These are phyloP conservation scores for Sebastes vulpes DNA, from an alignment of 2,797 vertebrate species.

Conservation along the genomic window DNA sequence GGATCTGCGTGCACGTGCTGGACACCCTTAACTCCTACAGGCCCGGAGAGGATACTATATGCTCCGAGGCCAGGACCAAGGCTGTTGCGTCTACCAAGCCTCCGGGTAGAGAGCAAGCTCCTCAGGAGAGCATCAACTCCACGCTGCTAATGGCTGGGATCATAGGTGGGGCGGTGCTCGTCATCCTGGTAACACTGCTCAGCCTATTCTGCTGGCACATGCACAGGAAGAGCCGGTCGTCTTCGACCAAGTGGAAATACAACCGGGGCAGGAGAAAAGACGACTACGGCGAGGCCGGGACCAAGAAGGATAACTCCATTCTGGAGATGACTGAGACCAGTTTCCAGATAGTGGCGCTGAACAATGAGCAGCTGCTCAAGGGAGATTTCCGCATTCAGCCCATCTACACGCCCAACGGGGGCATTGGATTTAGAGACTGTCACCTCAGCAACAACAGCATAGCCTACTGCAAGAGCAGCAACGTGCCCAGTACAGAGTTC, in stretches of 20 bases:
- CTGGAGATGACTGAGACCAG: constrained; percentile 99
- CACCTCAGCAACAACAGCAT: constrained; percentile 98
- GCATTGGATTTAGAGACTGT: constrained; percentile 97
- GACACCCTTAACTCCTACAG: constrained; percentile 93
- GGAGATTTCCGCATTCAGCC: constrained; percentile 99
- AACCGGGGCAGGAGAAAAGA: constrained; percentile 99
- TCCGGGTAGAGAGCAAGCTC: constrained; percentile 91
- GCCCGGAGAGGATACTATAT: constrained; percentile 93
- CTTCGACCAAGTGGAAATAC: constrained; percentile 97
- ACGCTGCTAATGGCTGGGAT: constrained; percentile 93
- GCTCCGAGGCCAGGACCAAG: constrained; percentile 94
- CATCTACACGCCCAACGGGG: constrained; percentile 98
- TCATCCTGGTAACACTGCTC: constrained; percentile 93
- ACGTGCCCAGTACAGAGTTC: constrained; percentile 96
- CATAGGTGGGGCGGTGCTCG: constrained; percentile 94
- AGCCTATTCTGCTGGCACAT: constrained; percentile 94
- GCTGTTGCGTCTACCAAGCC: constrained; percentile 84
- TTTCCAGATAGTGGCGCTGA: constrained; percentile 99
- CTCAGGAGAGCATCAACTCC: constrained; percentile 91
- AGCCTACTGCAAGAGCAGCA: constrained; percentile 96
- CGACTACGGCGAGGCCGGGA: constrained; percentile 98
- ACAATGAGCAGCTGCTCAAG: constrained; percentile 99
- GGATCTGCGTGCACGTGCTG: constrained; percentile 95
- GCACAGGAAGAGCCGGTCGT: constrained; percentile 96
- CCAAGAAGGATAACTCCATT: constrained; percentile 99